Conservation (phyloP, 2,888 invertebrate genomes). For the Agrotis segetum region DNA sequence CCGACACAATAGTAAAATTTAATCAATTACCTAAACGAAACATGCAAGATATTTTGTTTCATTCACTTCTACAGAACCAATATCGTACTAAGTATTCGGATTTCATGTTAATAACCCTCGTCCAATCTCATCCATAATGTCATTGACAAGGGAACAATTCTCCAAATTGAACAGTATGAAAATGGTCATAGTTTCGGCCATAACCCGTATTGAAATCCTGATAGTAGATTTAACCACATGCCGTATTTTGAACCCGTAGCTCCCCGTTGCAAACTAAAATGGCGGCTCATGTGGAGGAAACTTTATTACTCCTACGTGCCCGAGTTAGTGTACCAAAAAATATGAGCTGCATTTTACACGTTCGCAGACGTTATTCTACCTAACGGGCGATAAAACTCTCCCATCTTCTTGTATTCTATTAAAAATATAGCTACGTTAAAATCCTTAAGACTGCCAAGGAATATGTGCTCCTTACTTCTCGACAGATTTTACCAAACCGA, state of each 20-base stretch:
- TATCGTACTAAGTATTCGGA: not conserved
- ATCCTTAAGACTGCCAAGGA: conserved; percentile 3
- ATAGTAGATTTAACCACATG: conserved; percentile 12
- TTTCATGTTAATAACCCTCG: not conserved
- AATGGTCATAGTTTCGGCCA: not conserved
- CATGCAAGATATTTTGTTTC: not conserved
- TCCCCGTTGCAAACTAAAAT: conserved; percentile 24
- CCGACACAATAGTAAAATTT: not conserved
- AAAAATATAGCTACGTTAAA: conserved; percentile 26
- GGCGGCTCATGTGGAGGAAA: conserved; percentile 39
- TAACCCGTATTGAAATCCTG: not conserved
- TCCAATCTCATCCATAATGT: not conserved
- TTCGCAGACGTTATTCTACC: conserved; percentile 26
- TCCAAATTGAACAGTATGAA: conserved; percentile 5
- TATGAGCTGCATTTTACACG: conserved; percentile 31
- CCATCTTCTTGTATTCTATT: conserved; percentile 13
- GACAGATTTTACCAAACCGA: conserved; percentile 15
- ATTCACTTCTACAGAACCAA: not conserved
- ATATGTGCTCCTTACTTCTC: conserved; percentile 9
- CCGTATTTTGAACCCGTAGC: conserved; percentile 25
- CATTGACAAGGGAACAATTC: conserved; percentile 3
- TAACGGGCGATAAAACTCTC: conserved; percentile 30
- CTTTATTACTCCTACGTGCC: conserved; percentile 58
- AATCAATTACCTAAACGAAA: not conserved
- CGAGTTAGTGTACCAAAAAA: conserved; percentile 31